Conservation (phyloP, 2,113 vertebrate genomes). For the Zeus faber region DNA sequence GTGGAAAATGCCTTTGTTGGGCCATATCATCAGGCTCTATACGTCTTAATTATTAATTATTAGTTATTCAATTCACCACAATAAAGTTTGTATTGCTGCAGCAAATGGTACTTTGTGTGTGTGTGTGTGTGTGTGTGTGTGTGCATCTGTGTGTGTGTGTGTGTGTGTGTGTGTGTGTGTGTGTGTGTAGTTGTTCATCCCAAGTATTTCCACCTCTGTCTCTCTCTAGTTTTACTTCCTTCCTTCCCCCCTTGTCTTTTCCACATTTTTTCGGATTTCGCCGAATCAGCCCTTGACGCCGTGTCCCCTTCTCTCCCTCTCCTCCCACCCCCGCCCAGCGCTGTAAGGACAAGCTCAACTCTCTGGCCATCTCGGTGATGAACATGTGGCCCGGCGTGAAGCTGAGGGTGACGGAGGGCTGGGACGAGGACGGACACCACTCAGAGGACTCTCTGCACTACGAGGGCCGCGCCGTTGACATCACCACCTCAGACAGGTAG, state of each 20-base stretch:
- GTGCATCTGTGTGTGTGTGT: slow-evolving; percentile 1
- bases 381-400: slow-evolving; percentile 92
- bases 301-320: neutral
- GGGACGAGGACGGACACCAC: slow-evolving; percentile 92
- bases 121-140: too few species aligned
- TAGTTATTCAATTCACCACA: too few species aligned
- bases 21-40: too few species aligned
- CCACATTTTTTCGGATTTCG: too few species aligned
- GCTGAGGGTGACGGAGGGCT: slow-evolving; percentile 90
- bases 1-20: too few species aligned
- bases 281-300: too few species aligned
- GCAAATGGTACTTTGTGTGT: too few species aligned
- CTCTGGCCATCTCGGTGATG: slow-evolving; percentile 93
- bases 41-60: too few species aligned
- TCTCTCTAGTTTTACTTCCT: too few species aligned
- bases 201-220: neutral
- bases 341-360: slow-evolving; percentile 97
- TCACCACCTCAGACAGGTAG: slow-evolving; percentile 86
- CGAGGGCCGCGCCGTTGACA: slow-evolving; percentile 88
- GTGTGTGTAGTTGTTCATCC: neutral
- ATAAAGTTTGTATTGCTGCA: too few species aligned
- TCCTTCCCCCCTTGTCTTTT: too few species aligned
- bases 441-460: slow-evolving; percentile 90
- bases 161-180: neutral
- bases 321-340: slow-evolving; percentile 72